phyloP scores from a whole-genome alignment of 2,888 invertebrate genomes.

The Agonopterix arenella region DNA sequence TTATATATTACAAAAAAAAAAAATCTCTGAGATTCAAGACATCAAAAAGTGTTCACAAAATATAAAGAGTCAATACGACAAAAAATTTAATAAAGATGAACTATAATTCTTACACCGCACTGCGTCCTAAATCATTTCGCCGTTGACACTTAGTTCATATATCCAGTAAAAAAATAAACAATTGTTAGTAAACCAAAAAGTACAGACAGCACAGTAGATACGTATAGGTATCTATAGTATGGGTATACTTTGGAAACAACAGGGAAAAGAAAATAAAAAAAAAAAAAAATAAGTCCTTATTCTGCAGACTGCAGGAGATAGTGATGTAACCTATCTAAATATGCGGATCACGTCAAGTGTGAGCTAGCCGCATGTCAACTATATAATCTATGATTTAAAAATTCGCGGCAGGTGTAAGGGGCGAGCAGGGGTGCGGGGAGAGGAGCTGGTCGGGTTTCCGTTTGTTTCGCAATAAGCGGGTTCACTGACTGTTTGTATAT shows the following conservation, averaged over 20 bases:
- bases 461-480: constrained; percentile 73
- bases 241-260: no score
- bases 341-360: constrained; percentile 56
- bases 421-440: constrained; percentile 21
- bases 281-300: neutral
- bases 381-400: constrained; percentile 71
- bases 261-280: no score
- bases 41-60: no score
- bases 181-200: no score
- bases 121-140: no score
- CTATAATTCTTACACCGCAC: no score
- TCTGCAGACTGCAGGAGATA: constrained; percentile 27
- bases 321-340: constrained; percentile 51
- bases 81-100: no score
- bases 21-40: constrained; percentile 1
- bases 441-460: constrained; percentile 69
- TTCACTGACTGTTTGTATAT: constrained; percentile 73
- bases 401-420: constrained; percentile 68
- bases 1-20: neutral
- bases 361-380: constrained; percentile 63
- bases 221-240: no score
- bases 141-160: no score
- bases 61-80: no score
- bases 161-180: no score
- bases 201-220: no score